Percentiles rank a stretch among this genome's conserved stretches.
phyloP scores from a whole-genome alignment of 2,888 invertebrate genomes.

The Trypoxylon attenuatum region DNA sequence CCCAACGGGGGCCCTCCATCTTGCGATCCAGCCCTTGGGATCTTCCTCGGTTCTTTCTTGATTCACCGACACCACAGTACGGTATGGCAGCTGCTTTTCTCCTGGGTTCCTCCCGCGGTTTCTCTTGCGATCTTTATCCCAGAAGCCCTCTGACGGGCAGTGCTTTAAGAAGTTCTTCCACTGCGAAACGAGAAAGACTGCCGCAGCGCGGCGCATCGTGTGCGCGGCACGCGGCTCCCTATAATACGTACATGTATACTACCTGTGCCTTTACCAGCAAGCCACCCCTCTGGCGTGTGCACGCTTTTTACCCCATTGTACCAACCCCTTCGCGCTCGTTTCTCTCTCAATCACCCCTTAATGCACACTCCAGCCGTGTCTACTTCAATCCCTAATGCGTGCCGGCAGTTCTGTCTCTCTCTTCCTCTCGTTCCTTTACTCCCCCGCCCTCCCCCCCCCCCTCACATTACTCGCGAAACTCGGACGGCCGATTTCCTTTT shows the following conservation, averaged over 20 bases:
- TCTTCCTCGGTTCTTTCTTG: conserved; percentile 37
- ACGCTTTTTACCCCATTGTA: conserved; percentile 37
- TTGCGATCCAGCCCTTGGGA: conserved; percentile 42
- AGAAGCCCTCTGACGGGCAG: conserved; percentile 42
- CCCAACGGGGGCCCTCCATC: conserved; percentile 30
- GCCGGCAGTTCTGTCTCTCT: not conserved
- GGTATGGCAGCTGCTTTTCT: not conserved
- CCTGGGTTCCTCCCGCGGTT: conserved; percentile 10
- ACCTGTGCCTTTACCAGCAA: conserved; percentile 27
- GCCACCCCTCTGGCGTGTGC: conserved; percentile 23
- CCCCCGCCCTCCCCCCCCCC: not conserved
- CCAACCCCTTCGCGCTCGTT: conserved; percentile 36
- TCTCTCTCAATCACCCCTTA: conserved; percentile 59
- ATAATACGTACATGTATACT: not conserved
- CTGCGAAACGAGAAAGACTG: conserved; percentile 42
- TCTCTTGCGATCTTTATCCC: conserved; percentile 25
- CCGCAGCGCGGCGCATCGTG: conserved; percentile 25
- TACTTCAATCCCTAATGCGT: conserved; percentile 50
- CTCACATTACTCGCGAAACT: conserved; percentile 8
- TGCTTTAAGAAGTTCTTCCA: conserved; percentile 41
- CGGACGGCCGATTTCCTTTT: conserved; percentile 22
- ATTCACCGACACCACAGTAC: conserved; percentile 7
- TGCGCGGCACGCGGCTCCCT: too few relatives aligned
- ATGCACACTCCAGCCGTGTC: conserved; percentile 54
- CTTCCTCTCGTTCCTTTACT: not conserved